Evolutionary conservation across 1,140 invertebrate genomes (phyloP).

Genomic region (Periplaneta americana): DNA sequence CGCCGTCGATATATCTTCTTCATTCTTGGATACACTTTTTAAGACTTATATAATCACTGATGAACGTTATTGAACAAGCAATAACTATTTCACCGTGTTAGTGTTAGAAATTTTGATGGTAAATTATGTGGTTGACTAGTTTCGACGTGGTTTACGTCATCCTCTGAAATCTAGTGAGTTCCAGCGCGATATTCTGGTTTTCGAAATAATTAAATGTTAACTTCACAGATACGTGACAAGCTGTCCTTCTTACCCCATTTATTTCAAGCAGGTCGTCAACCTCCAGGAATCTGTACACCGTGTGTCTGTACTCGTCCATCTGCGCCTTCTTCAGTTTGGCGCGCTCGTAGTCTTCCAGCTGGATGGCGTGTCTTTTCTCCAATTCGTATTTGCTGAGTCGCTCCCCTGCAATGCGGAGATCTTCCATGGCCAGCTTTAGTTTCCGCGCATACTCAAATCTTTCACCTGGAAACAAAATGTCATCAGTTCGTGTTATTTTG

Average conservation of each 20-base stretch:
- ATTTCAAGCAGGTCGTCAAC: conserved; percentile 73
- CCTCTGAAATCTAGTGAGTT: too few relatives aligned
- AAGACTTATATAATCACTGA: too few relatives aligned
- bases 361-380: conserved; percentile 86
- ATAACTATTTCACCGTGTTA: too few relatives aligned
- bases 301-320: conserved; percentile 72
- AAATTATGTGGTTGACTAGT: too few relatives aligned
- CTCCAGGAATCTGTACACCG: conserved; percentile 62
- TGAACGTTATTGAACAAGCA: too few relatives aligned
- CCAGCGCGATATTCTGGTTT: too few relatives aligned
- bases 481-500: not conserved
- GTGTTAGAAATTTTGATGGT: too few relatives aligned
- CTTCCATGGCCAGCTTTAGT: conserved; percentile 77
- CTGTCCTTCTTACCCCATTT: conserved; percentile 60
- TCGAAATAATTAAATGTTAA: too few relatives aligned
- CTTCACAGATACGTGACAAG: too few relatives aligned
- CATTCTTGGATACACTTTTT: too few relatives aligned
- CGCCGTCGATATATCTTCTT: too few relatives aligned
- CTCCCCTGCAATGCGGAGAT: conserved; percentile 78
- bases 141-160: too few relatives aligned
- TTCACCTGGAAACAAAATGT: conserved; percentile 55
- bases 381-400: conserved; percentile 84
- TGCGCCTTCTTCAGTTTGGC: conserved; percentile 84
- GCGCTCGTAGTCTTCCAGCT: conserved; percentile 84
- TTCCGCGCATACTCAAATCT: conserved; percentile 89